Evolutionary conservation across 2,888 invertebrate genomes (phyloP).

Genomic region (Anoplius nigerrimus): DNA sequence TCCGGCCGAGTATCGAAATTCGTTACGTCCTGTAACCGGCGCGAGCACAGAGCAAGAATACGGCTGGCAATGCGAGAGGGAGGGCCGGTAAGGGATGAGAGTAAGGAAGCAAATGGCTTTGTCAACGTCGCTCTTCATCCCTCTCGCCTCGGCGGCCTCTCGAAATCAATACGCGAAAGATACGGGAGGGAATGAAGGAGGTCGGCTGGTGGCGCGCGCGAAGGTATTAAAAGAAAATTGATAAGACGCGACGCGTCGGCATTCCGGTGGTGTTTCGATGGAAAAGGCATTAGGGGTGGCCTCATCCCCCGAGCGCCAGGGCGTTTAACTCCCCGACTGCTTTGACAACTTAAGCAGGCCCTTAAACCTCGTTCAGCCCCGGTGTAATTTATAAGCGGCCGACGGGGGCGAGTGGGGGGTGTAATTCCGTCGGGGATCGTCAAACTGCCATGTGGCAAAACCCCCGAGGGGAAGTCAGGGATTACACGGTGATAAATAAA

Average conservation of each 20-base stretch:
- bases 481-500: conserved; percentile 74
- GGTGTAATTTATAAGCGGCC: conserved; percentile 72
- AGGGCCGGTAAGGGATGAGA: too few relatives aligned
- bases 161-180: too few relatives aligned
- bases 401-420: too few relatives aligned
- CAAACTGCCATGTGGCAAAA: conserved; percentile 72
- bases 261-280: conserved; percentile 35
- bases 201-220: neutral
- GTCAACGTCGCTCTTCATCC: too few relatives aligned
- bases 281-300: conserved; percentile 52
- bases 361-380: conserved; percentile 70
- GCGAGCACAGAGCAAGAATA: too few relatives aligned
- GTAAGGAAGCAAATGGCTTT: too few relatives aligned
- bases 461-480: conserved; percentile 71
- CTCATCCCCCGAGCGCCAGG: conserved; percentile 47
- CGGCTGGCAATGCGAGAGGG: too few relatives aligned
- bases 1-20: conserved; percentile 48
- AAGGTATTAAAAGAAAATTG: conserved; percentile 1
- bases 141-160: too few relatives aligned
- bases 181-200: neutral
- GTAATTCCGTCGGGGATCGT: conserved; percentile 65
- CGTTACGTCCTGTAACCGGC: conserved; percentile 34
- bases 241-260: neutral
- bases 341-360: conserved; percentile 73
- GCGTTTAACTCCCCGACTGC: conserved; percentile 68